Conservation (phyloP, 2,888 invertebrate genomes). For the Plebejus anna region DNA sequence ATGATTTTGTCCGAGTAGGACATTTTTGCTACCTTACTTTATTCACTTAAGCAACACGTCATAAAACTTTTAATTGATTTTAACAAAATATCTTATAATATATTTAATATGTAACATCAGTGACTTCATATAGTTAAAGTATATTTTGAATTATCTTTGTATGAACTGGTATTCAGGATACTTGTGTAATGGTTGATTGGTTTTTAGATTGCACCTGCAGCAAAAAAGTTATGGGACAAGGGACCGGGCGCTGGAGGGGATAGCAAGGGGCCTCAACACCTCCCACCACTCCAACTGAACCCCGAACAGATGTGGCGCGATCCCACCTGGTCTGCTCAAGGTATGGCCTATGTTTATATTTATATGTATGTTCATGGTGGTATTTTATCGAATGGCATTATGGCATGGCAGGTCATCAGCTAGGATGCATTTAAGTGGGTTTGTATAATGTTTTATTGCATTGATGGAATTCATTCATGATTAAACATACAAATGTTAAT, state of each 20-base stretch:
- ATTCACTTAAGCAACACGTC: neutral
- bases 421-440: too few species aligned
- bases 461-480: too few species aligned
- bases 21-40: too few species aligned
- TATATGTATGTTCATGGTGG: neutral
- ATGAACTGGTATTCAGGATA: neutral
- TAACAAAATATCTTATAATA: neutral
- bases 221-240: constrained; percentile 95
- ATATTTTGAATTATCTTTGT: neutral
- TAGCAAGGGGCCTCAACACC: constrained; percentile 87
- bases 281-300: constrained; percentile 86
- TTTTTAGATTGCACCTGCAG: constrained; percentile 92
- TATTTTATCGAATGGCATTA: too few species aligned
- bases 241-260: constrained; percentile 84
- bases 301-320: constrained; percentile 93
- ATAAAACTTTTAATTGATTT: neutral
- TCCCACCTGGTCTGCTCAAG: constrained; percentile 95
- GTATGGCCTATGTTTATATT: constrained; percentile 71
- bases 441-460: too few species aligned
- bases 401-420: too few species aligned
- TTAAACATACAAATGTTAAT: too few species aligned
- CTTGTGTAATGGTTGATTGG: constrained; percentile 35
- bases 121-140: neutral
- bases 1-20: neutral
- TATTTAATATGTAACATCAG: neutral